phyloP scores from a whole-genome alignment of 2,888 invertebrate genomes.

The Leptinotarsa peninsularis region DNA sequence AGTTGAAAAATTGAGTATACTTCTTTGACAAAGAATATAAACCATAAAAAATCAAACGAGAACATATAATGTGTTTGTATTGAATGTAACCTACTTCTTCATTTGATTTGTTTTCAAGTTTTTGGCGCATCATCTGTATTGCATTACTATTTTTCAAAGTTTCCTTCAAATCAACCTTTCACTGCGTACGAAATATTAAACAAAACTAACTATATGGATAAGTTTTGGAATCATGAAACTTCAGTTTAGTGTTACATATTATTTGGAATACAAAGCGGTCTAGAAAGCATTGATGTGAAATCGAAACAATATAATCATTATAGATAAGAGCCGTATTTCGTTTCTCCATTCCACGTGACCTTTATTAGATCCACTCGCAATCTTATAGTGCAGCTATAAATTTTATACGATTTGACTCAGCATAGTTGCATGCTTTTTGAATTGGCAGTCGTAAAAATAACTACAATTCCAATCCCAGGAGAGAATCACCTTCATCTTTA shows the following conservation, averaged over 20 bases:
- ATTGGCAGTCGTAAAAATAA: constrained; percentile 53
- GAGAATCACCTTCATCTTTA: constrained; percentile 43
- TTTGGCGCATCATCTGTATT: no score
- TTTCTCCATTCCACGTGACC: constrained; percentile 49
- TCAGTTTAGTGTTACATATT: constrained; percentile 35
- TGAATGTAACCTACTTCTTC: no score
- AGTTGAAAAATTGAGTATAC: no score
- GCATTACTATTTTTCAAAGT: no score
- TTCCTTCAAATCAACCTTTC: no score
- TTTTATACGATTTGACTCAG: constrained; percentile 54
- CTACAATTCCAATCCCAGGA: constrained; percentile 48
- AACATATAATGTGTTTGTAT: no score
- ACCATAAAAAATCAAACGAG: no score
- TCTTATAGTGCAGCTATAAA: constrained; percentile 52
- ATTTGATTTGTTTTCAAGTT: no score
- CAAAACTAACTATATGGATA: no score
- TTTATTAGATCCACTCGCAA: constrained; percentile 53
- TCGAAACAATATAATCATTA: constrained; percentile 53
- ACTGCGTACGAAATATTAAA: no score
- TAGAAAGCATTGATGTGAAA: constrained; percentile 44
- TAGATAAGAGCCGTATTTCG: constrained; percentile 43
- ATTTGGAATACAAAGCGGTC: constrained; percentile 34
- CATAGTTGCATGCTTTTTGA: constrained; percentile 53
- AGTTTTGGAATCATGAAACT: constrained; percentile 25
- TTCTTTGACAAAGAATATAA: no score